Evolutionary conservation across 2,113 vertebrate species (phyloP).

Genomic region (Todiramphus saurophagus): DNA sequence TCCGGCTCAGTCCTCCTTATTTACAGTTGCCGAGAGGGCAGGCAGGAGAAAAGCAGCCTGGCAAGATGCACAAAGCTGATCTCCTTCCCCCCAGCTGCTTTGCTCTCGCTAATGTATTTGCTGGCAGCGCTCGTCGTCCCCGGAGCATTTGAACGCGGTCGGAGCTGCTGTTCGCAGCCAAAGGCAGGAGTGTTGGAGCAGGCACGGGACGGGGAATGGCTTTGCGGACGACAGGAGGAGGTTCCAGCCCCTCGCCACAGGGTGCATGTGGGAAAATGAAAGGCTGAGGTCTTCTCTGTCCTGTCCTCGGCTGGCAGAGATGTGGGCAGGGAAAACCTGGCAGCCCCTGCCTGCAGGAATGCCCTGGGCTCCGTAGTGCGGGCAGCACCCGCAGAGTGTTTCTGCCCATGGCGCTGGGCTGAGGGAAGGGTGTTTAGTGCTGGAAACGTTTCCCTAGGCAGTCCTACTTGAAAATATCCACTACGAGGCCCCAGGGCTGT

Average conservation of each 20-base stretch:
- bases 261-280: not conserved
- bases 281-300: not conserved
- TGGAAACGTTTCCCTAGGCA: not conserved
- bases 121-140: slow-evolving; percentile 16
- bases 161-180: slow-evolving; percentile 24
- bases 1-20: slow-evolving; percentile 44
- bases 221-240: accelerated
- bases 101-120: slow-evolving; percentile 56
- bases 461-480: not conserved
- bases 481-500: not conserved
- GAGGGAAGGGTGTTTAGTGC: not conserved
- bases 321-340: not conserved
- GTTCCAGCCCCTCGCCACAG: not conserved
- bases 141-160: not conserved
- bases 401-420: accelerated
- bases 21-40: slow-evolving; percentile 12
- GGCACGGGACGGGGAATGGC: not conserved
- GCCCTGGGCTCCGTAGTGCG: not conserved
- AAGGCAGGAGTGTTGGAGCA: not conserved
- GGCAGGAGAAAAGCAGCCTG: slow-evolving; percentile 59
- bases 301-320: not conserved
- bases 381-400: not conserved
- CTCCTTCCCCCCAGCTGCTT: slow-evolving; percentile 44
- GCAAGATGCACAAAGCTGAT: slow-evolving; percentile 35
- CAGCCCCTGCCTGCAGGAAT: not conserved